These are phyloP conservation scores for Zenarchopterus dispar DNA, from an alignment of 2,797 vertebrate species.

Conservation along the genomic window DNA sequence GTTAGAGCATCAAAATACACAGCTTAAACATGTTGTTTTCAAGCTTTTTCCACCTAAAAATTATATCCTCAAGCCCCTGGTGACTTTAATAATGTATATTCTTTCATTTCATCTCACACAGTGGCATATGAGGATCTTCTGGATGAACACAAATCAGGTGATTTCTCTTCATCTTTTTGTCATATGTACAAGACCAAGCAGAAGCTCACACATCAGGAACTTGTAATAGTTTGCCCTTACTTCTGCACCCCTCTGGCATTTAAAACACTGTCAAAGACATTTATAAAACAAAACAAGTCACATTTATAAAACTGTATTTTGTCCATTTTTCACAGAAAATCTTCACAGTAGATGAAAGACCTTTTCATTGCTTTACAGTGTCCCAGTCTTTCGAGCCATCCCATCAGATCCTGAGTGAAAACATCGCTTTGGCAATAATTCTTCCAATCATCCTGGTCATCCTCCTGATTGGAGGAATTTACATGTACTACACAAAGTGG, in stretches of 20 bases:
- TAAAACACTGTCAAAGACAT: not conserved
- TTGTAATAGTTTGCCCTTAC: not conserved
- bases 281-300: not conserved
- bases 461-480: slow-evolving; percentile 92
- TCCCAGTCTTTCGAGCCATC: slow-evolving; percentile 91
- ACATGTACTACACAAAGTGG: slow-evolving; percentile 95
- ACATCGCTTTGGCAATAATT: slow-evolving; percentile 92
- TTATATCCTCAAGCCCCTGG: too few species aligned
- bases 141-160: slow-evolving; percentile 91
- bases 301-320: too few species aligned
- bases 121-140: slow-evolving; percentile 92
- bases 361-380: slow-evolving; percentile 70
- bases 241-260: not conserved
- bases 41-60: too few species aligned
- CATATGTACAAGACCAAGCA: not conserved
- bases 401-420: slow-evolving; percentile 90
- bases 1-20: too few species aligned
- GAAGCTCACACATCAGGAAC: not conserved
- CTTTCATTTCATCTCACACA: slow-evolving; percentile 59
- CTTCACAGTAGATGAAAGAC: not conserved
- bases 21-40: too few species aligned
- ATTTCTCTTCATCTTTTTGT: slow-evolving; percentile 5
- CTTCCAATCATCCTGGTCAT: slow-evolving; percentile 92
- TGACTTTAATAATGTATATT: not conserved
- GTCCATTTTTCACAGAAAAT: not conserved